Evolutionary conservation across 1,140 invertebrate genomes (phyloP), one percentile per base, ranked within the genome.

Genomic region (Oncopodura yosiiana): DNA sequence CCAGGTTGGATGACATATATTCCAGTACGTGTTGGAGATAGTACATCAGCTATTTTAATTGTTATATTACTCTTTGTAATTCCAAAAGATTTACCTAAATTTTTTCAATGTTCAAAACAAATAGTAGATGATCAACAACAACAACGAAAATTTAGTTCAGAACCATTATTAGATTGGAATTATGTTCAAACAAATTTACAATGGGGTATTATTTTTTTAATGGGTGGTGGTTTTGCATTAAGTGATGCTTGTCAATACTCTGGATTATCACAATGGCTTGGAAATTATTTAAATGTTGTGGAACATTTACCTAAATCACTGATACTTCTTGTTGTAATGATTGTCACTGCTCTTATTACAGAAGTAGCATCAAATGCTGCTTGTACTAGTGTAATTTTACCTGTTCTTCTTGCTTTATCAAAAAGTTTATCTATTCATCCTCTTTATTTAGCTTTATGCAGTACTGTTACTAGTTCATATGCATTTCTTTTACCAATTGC

Each of bases 291-390:
- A 26, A 53, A 61, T 8, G 54, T 50, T 71, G 69, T 76, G 3
- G 50, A 56, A 9, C 54, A 59, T 16, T 45, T 75, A 12, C 66
- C 70, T 5, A 65, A 69, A 14, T 55, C 51, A 6, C 58, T 66
- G 2, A 68, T 75, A 18, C 63, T 72, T 2, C 52, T 71, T 1
- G 60, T 74, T n/a, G 60, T 74, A 9, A 69, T 68, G 37, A 27
- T 70, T 3, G 74, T 59, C 69, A 77, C 59, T 65, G 78, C 56
- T 45, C 70, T 80, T 46, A 68, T 87, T 29, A 90, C 87, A 0
- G 86, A 89, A 68, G 83, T 91, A 65, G 84, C 83, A 0, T 85
- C 83, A 9, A 91, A 90, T 67, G 81, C 87, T 0, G 87, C 86
- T 19, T 82, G 87, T 19, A 85, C 86, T n/a, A 88, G 87, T 65